phyloP scores from a whole-genome alignment of 1,140 invertebrate genomes.

The Choristoneura fumiferana region DNA sequence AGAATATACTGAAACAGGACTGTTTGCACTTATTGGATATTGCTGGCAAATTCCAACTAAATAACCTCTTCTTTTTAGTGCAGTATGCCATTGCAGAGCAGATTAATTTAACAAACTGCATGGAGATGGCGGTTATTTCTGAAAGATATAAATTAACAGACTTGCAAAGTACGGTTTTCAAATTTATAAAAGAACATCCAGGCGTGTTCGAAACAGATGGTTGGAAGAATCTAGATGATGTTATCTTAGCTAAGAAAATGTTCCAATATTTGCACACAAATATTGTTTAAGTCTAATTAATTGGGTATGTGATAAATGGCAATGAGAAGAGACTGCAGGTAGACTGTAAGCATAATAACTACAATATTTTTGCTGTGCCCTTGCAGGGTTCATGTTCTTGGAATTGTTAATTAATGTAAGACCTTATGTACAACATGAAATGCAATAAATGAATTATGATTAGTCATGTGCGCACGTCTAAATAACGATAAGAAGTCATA shows the following conservation, averaged over 20 bases:
- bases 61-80: constrained; percentile 37
- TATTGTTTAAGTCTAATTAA: background rate
- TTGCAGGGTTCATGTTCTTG: no score
- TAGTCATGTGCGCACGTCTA: no score
- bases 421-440: no score
- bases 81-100: constrained; percentile 39
- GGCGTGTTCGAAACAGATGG: constrained; percentile 46
- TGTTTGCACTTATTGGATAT: constrained; percentile 41
- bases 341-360: no score
- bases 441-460: no score
- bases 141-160: constrained; percentile 51
- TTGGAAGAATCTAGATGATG: constrained; percentile 54
- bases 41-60: constrained; percentile 46
- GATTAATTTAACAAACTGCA: constrained; percentile 50
- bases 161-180: constrained; percentile 39
- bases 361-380: no score
- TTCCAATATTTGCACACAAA: constrained; percentile 36
- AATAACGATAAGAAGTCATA: no score
- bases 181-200: constrained; percentile 50
- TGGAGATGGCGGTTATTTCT: constrained; percentile 47
- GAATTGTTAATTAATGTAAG: no score
- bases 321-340: no score
- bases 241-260: constrained; percentile 50
- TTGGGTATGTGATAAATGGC: no score
- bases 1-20: constrained; percentile 40